Conservation (phyloP, 37 sponge, comb jelly and placozoan species). For the Ephydatia muelleri region DNA sequence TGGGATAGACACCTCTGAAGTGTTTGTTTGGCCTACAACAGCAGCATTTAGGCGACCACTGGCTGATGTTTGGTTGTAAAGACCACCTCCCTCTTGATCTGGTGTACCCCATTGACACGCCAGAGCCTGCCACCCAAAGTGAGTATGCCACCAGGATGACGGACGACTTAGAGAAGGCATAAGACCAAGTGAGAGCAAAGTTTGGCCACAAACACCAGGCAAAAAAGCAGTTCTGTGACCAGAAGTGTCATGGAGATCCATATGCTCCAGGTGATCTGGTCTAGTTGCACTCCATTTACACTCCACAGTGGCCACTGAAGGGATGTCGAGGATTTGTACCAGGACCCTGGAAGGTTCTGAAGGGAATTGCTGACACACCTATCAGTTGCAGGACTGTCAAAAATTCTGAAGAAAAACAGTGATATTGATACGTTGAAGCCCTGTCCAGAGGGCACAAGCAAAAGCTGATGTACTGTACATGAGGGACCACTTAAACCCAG, state of each 20-base stretch:
- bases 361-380: slow-evolving; percentile 10
- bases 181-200: neutral
- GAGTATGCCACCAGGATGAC: slow-evolving; percentile 31
- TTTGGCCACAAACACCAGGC: neutral
- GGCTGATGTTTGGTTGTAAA: slow-evolving; percentile 51
- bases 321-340: slow-evolving; percentile 41
- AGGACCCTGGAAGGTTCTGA: slow-evolving; percentile 36
- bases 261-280: slow-evolving; percentile 39
- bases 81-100: slow-evolving; percentile 32
- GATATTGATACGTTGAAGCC: slow-evolving; percentile 45
- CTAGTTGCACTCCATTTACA: slow-evolving; percentile 49
- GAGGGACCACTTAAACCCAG: neutral
- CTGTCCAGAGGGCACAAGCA: neutral
- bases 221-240: slow-evolving; percentile 26
- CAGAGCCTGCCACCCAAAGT: neutral
- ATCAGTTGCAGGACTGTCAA: neutral
- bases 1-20: slow-evolving; percentile 29
- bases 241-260: slow-evolving; percentile 47
- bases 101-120: neutral
- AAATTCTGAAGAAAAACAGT: neutral
- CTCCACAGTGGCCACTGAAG: slow-evolving; percentile 25
- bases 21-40: slow-evolving; percentile 63
- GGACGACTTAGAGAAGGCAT: slow-evolving; percentile 8
- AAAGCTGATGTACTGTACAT: neutral
- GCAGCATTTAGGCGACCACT: slow-evolving; percentile 29